Evolutionary conservation across 2,888 invertebrate species (phyloP).

Genomic region (Hoplodrina ambigua): DNA sequence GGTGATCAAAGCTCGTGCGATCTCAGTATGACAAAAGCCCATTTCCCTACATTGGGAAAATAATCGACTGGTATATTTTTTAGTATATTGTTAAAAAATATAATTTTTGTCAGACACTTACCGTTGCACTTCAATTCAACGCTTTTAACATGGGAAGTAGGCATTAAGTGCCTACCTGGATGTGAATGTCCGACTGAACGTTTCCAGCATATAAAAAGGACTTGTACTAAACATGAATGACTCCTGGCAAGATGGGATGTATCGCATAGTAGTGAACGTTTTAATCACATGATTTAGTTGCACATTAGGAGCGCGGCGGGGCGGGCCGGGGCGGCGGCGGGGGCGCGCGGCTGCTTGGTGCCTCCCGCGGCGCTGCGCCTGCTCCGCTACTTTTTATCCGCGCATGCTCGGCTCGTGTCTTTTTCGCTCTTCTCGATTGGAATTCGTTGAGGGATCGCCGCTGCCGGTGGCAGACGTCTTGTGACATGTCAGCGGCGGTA

Average conservation of each 20-base stretch:
- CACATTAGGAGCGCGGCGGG: slow-evolving; percentile 67
- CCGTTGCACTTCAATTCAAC: no score
- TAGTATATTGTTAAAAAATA: no score
- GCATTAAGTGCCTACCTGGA: not conserved
- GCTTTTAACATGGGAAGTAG: not conserved
- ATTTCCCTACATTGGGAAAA: no score
- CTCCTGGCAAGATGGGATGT: slow-evolving; percentile 70
- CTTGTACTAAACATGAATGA: slow-evolving; percentile 71
- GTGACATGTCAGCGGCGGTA: slow-evolving; percentile 87
- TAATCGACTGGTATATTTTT: no score
- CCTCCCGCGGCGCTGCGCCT: slow-evolving; percentile 84
- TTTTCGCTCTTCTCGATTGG: slow-evolving; percentile 89
- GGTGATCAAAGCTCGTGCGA: no score
- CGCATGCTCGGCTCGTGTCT: slow-evolving; percentile 89
- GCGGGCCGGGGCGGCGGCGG: slow-evolving; percentile 62
- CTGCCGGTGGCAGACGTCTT: slow-evolving; percentile 90
- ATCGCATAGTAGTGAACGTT: slow-evolving; percentile 72
- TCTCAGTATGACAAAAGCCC: no score
- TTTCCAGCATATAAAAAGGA: slow-evolving; percentile 60
- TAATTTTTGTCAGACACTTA: no score
- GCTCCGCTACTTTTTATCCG: slow-evolving; percentile 85
- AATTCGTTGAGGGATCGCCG: slow-evolving; percentile 89
- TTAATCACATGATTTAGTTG: slow-evolving; percentile 79
- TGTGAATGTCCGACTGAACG: slow-evolving; percentile 40
- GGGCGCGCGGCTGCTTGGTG: slow-evolving; percentile 70